phyloP scores from a whole-genome alignment of 2,113 vertebrate species.

The Verasper variegatus region DNA sequence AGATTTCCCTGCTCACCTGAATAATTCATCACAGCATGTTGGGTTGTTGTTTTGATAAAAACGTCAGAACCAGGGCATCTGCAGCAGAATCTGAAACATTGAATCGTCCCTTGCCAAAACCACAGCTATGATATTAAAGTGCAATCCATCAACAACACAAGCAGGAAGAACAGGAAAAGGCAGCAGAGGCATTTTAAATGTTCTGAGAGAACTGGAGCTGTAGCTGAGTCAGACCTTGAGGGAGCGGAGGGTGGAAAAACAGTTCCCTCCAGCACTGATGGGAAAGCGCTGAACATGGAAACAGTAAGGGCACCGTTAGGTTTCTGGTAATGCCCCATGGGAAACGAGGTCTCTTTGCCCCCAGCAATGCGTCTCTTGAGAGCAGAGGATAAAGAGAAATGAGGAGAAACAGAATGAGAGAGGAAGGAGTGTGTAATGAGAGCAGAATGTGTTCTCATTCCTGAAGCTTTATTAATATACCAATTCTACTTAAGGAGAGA shows the following conservation, averaged over 20 bases:
- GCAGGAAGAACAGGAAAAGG: slow-evolving; percentile 10
- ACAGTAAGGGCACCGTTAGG: slow-evolving; percentile 38
- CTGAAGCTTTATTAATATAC: slow-evolving; percentile 30
- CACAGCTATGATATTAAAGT: neutral
- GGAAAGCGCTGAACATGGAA: slow-evolving; percentile 66
- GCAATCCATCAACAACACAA: slow-evolving; percentile 1
- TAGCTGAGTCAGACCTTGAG: slow-evolving; percentile 69
- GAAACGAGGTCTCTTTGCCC: slow-evolving; percentile 61
- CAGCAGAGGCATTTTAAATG: slow-evolving; percentile 29
- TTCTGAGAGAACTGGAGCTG: slow-evolving; percentile 27
- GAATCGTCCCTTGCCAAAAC: neutral
- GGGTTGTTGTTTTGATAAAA: neutral
- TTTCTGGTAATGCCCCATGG: slow-evolving; percentile 49
- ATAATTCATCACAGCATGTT: slow-evolving; percentile 2
- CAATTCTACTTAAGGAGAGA: slow-evolving; percentile 1
- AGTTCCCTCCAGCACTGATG: slow-evolving; percentile 46
- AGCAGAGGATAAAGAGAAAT: slow-evolving; percentile 23
- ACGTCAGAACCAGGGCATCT: neutral
- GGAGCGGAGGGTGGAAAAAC: slow-evolving; percentile 46
- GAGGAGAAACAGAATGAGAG: slow-evolving; percentile 7
- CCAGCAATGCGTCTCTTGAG: slow-evolving; percentile 30
- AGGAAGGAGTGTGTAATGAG: slow-evolving; percentile 6
- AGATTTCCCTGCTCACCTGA: neutral
- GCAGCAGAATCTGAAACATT: neutral
- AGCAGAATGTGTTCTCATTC: slow-evolving; percentile 4